These are phyloP conservation scores for Dendronephthya gigantea DNA, from an alignment of 64 coral and sea anemone species.

Conservation along the genomic window DNA sequence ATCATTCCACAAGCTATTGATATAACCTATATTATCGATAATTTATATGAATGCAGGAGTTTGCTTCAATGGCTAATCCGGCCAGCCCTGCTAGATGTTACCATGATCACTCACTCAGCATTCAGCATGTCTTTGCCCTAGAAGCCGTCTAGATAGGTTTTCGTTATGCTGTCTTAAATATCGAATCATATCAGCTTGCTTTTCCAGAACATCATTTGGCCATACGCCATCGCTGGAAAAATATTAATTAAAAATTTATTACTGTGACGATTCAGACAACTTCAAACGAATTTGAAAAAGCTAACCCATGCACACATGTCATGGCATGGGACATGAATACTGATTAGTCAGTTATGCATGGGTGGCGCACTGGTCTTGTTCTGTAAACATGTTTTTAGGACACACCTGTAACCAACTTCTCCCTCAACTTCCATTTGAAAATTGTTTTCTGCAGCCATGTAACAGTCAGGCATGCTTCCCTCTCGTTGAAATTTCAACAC, in stretches of 20 bases:
- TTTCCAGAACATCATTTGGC: conserved; percentile 70
- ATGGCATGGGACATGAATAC: no score
- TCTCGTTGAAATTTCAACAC: background rate
- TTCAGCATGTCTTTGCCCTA: background rate
- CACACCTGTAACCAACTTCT: background rate
- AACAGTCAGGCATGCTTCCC: background rate
- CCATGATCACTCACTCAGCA: no score
- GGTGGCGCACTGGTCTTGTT: no score
- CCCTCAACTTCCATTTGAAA: background rate
- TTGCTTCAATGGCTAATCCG: no score
- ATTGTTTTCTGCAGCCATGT: background rate
- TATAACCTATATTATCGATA: no score
- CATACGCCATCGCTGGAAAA: conserved; percentile 61
- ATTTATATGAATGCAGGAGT: no score
- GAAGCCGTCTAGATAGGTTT: conserved; percentile 65
- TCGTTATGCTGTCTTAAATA: conserved; percentile 90
- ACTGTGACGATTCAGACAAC: background rate
- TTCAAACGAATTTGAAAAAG: background rate
- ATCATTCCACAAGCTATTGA: no score
- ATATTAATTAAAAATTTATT: background rate
- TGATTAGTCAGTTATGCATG: no score
- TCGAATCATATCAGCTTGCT: conserved; percentile 98
- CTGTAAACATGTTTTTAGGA: no score
- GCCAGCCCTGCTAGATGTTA: no score
- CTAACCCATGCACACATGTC: no score